Conservation (phyloP, 2,113 vertebrate genomes). For the Brachyhypopomus occidentalis region DNA sequence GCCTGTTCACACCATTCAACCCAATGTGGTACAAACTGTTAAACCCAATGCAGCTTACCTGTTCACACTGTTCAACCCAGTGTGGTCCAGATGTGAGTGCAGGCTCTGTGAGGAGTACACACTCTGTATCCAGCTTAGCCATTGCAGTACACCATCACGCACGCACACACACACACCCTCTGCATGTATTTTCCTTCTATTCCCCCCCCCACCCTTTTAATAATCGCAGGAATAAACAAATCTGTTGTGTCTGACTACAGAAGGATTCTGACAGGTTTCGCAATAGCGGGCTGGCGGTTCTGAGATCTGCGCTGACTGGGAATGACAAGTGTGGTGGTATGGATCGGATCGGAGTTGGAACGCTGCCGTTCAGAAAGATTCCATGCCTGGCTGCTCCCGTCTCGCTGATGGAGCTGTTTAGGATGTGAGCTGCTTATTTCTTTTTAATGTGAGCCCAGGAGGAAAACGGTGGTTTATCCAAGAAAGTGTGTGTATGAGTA, state of each 20-base stretch:
- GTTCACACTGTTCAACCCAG: too few species aligned
- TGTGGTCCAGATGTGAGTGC: too few species aligned
- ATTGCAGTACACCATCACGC: conserved; percentile 1
- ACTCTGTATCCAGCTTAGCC: not conserved
- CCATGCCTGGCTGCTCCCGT: not conserved
- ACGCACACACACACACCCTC: conserved; percentile 1
- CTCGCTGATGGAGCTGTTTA: conserved; percentile 22
- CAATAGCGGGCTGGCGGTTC: not conserved
- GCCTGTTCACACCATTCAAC: too few species aligned
- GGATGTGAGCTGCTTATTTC: conserved; percentile 1
- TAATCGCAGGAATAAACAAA: not conserved
- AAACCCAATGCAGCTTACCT: too few species aligned
- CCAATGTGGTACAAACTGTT: too few species aligned
- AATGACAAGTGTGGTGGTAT: not conserved
- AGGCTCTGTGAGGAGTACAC: not conserved
- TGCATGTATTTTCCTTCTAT: not conserved
- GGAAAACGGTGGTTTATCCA: not conserved
- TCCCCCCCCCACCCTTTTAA: not conserved
- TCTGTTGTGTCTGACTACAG: not conserved
- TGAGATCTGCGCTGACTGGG: not conserved
- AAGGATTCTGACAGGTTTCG: not conserved
- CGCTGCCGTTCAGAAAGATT: conserved; percentile 11
- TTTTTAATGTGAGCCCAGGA: not conserved
- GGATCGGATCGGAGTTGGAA: not conserved
- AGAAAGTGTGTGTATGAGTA: conserved; percentile 1